These are phyloP conservation scores for Lacanobia wlatinum DNA, from an alignment of 2,888 invertebrate species.

Conservation along the genomic window DNA sequence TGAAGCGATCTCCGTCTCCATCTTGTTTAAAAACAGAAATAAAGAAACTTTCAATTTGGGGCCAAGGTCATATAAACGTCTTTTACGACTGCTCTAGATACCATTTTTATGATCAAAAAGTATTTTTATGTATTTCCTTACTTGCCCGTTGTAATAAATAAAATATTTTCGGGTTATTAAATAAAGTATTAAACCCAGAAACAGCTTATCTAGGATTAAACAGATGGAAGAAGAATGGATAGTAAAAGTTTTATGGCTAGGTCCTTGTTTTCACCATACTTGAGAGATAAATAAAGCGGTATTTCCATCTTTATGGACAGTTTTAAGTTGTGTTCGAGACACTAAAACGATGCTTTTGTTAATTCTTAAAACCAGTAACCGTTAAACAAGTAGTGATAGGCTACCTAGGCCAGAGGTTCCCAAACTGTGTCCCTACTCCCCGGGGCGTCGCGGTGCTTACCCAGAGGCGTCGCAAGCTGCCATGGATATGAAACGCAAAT, in stretches of 20 bases:
- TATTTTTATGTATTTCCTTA: slow-evolving; percentile 36
- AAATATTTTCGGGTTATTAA: slow-evolving; percentile 34
- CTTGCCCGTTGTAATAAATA: slow-evolving; percentile 18
- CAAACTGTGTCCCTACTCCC: no score
- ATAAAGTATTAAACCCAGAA: slow-evolving; percentile 36
- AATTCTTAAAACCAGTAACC: not conserved
- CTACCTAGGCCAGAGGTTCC: no score
- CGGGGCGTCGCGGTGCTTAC: no score
- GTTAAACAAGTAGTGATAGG: not conserved
- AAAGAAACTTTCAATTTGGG: not conserved
- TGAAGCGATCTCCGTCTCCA: not conserved
- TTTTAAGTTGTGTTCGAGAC: slow-evolving; percentile 3
- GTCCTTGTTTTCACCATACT: slow-evolving; percentile 37
- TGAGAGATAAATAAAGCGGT: slow-evolving; percentile 33
- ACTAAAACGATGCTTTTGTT: slow-evolving; percentile 3
- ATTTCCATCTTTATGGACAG: slow-evolving; percentile 35
- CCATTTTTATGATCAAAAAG: slow-evolving; percentile 34
- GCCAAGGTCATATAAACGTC: not conserved
- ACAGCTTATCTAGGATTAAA: slow-evolving; percentile 51
- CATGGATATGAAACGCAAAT: no score
- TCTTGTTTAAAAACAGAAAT: not conserved
- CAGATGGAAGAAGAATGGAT: slow-evolving; percentile 47
- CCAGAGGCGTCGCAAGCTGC: no score
- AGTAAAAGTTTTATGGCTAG: slow-evolving; percentile 51
- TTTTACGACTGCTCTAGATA: slow-evolving; percentile 16